phyloP scores from a whole-genome alignment of 2,113 vertebrate species.

The Vulpes vulpes region DNA sequence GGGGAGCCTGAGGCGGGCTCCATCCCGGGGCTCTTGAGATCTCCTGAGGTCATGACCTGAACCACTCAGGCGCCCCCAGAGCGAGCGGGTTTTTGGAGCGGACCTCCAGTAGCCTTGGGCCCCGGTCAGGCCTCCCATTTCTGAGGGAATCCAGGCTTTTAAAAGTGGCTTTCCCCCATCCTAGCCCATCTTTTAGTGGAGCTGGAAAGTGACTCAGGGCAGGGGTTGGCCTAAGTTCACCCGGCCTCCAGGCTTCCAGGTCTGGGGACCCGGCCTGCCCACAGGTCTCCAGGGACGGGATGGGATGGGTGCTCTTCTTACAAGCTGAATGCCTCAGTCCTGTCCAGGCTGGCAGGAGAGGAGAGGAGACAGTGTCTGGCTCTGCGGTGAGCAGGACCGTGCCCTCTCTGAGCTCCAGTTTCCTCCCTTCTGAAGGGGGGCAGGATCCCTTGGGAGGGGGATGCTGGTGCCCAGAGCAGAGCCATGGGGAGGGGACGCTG shows the following conservation, averaged over 20 bases:
- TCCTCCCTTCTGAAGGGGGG: background rate
- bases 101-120: background rate
- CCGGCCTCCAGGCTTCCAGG: background rate
- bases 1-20: background rate
- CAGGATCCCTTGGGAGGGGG: background rate
- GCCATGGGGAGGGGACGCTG: background rate
- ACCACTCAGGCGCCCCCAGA: background rate
- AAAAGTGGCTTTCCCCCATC: background rate
- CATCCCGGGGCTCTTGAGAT: background rate
- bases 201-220: background rate
- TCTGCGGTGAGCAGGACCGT: background rate
- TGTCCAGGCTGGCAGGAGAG: background rate
- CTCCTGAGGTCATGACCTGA: background rate
- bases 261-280: background rate
- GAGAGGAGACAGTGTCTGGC: background rate
- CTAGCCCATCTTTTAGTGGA: background rate
- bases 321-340: background rate
- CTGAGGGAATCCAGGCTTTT: background rate
- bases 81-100: background rate
- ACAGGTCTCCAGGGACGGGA: background rate
- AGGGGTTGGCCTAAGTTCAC: background rate
- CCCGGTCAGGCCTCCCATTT: background rate
- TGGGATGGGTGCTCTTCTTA: rapidly evolving
- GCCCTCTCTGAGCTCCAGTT: background rate
- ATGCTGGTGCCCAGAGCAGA: background rate